phyloP scores from a whole-genome alignment of 2,113 vertebrate species.

The Nothobranchius furzeri region DNA sequence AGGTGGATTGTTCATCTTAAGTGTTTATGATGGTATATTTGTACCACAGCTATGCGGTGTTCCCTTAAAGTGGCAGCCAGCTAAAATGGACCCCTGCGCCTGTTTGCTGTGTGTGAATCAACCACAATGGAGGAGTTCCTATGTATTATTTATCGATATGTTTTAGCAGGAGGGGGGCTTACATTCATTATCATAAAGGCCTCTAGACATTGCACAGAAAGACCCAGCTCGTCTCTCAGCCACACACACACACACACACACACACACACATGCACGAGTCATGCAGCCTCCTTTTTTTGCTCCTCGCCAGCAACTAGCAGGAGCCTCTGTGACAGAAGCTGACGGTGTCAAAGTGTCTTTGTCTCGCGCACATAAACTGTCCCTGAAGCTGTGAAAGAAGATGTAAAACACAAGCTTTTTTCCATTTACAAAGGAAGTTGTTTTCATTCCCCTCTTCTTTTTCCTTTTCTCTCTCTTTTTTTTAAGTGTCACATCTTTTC shows the following conservation, averaged over 20 bases:
- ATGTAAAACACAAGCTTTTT: conserved; percentile 73
- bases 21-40: conserved; percentile 72
- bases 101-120: conserved; percentile 48
- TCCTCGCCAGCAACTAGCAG: conserved; percentile 40
- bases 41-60: conserved; percentile 52
- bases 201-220: conserved; percentile 76
- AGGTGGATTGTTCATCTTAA: conserved; percentile 79
- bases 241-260: conserved; percentile 20
- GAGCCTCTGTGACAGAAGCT: conserved; percentile 75
- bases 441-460: conserved; percentile 66
- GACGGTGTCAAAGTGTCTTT: conserved; percentile 81
- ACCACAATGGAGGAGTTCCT: conserved; percentile 65
- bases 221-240: conserved; percentile 49
- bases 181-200: conserved; percentile 83
- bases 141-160: conserved; percentile 85
- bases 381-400: conserved; percentile 80
- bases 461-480: conserved; percentile 23
- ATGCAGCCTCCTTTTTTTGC: conserved; percentile 46
- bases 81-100: conserved; percentile 32
- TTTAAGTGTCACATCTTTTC: conserved; percentile 68
- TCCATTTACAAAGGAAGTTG: conserved; percentile 64
- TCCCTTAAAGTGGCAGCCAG: conserved; percentile 68
- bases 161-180: conserved; percentile 79
- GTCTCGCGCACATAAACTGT: conserved; percentile 80
- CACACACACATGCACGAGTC: conserved; percentile 13